A percentile compares a stretch with the other conserved stretches of the same genome.
Evolutionary conservation across 2,888 invertebrate genomes (phyloP).

Genomic region (Arrhopalites spinosus): DNA sequence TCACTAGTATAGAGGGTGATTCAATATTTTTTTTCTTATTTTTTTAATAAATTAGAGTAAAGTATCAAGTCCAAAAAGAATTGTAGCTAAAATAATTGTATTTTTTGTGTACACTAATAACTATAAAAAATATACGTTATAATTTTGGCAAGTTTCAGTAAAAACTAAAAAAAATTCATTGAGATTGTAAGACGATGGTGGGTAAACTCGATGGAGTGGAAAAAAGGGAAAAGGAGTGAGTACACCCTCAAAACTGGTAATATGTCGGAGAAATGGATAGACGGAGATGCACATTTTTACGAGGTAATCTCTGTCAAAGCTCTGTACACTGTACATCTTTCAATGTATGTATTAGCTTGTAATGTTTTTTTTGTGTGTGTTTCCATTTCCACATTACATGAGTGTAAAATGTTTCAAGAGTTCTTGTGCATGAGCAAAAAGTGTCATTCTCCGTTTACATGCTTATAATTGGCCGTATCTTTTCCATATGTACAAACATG

Average conservation of each 20-base stretch:
- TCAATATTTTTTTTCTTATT: background rate
- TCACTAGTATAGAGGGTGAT: background rate
- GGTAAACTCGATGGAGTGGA: no score
- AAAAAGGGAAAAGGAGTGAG: no score
- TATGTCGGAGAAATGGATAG: no score
- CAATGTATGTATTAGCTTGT: background rate
- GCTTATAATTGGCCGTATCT: conserved; percentile 14
- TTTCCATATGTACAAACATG: background rate
- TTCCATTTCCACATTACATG: background rate
- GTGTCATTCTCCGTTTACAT: background rate
- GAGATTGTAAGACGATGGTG: no score
- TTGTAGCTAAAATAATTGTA: no score
- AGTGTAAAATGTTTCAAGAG: background rate
- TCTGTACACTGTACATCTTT: background rate
- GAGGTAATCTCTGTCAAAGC: conserved; percentile 8
- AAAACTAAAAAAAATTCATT: no score
- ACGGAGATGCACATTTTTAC: background rate
- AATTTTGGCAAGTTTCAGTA: no score
- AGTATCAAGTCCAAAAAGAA: no score
- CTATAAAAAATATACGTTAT: no score
- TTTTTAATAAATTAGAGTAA: background rate
- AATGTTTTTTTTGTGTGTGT: background rate
- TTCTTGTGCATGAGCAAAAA: background rate
- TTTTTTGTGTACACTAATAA: no score
- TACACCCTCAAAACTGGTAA: no score